Percentiles rank a stretch among this genome's conserved stretches.
These are phyloP conservation scores for Todiramphus chloris DNA, from an alignment of 2,113 vertebrate genomes.

Conservation along the genomic window DNA sequence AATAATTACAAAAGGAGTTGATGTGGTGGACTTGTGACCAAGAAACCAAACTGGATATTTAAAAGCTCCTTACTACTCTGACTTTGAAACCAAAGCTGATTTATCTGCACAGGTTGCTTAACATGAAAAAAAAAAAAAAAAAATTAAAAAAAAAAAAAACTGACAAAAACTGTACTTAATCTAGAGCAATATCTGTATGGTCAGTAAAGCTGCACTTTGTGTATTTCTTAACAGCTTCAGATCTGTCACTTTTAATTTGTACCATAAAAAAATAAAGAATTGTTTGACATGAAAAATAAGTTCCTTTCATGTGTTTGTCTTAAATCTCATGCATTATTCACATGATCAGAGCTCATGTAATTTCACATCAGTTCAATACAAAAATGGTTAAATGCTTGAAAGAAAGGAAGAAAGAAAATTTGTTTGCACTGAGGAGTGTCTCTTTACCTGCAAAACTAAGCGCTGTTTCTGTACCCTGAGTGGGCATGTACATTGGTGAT, in stretches of 20 bases:
- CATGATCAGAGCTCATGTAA: slow-evolving; percentile 34
- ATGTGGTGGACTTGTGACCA: slow-evolving; percentile 79
- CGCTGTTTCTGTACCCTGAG: neutral
- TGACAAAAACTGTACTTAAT: slow-evolving; percentile 90
- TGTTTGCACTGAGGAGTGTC: neutral
- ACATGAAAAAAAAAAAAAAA: slow-evolving; percentile 73
- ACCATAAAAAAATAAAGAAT: slow-evolving; percentile 99
- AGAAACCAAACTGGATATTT: slow-evolving; percentile 82
- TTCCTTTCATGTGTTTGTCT: slow-evolving; percentile 64
- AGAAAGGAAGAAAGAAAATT: neutral
- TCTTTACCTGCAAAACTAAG: neutral
- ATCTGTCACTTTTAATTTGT: slow-evolving; percentile 99
- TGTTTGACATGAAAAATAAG: slow-evolving; percentile 93
- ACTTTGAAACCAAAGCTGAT: slow-evolving; percentile 99
- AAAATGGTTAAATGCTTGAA: slow-evolving; percentile 28
- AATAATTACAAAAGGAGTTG: slow-evolving; percentile 56
- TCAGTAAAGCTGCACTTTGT: slow-evolving; percentile 99
- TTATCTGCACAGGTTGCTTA: slow-evolving; percentile 94
- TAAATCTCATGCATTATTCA: slow-evolving; percentile 67
- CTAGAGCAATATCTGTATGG: slow-evolving; percentile 99
- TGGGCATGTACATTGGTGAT: neutral
- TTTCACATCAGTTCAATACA: slow-evolving; percentile 47
- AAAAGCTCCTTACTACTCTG: slow-evolving; percentile 84
- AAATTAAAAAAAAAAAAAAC: slow-evolving; percentile 13
- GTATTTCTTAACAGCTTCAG: slow-evolving; percentile 97